These are phyloP conservation scores for Ennomos quercinarius DNA, from an alignment of 2,888 invertebrate genomes.

Conservation along the genomic window DNA sequence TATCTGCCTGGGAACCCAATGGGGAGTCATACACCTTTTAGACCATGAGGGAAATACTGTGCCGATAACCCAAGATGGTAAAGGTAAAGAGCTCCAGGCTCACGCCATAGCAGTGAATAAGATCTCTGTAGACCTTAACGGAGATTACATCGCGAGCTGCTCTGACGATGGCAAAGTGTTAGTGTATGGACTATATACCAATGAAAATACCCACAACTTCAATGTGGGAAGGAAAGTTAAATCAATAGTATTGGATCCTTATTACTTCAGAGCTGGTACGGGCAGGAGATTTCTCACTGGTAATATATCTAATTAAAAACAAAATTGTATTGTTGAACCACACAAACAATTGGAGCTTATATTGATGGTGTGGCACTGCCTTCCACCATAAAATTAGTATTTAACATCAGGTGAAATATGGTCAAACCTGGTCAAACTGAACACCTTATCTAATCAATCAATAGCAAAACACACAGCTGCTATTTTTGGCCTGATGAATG, in stretches of 20 bases:
- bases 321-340: too few species aligned
- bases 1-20: slow-evolving; percentile 96
- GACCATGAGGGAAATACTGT: slow-evolving; percentile 96
- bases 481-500: too few species aligned
- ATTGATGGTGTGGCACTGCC: too few species aligned
- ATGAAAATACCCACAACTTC: slow-evolving; percentile 92
- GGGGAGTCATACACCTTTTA: slow-evolving; percentile 95
- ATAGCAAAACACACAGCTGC: too few species aligned
- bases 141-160: slow-evolving; percentile 97
- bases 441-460: too few species aligned
- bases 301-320: slow-evolving; percentile 38
- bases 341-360: too few species aligned
- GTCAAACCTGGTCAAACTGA: too few species aligned
- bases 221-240: slow-evolving; percentile 93
- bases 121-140: slow-evolving; percentile 96
- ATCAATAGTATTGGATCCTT: slow-evolving; percentile 94
- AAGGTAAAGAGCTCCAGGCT: slow-evolving; percentile 89
- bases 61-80: slow-evolving; percentile 82
- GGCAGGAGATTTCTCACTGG: slow-evolving; percentile 93
- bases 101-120: slow-evolving; percentile 97
- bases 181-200: slow-evolving; percentile 94
- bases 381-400: too few species aligned
- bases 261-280: slow-evolving; percentile 90
- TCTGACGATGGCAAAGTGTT: slow-evolving; percentile 95
- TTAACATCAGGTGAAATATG: too few species aligned